These are phyloP conservation scores for Sebastes itinus DNA, from an alignment of 2,797 vertebrate genomes.

Conservation along the genomic window DNA sequence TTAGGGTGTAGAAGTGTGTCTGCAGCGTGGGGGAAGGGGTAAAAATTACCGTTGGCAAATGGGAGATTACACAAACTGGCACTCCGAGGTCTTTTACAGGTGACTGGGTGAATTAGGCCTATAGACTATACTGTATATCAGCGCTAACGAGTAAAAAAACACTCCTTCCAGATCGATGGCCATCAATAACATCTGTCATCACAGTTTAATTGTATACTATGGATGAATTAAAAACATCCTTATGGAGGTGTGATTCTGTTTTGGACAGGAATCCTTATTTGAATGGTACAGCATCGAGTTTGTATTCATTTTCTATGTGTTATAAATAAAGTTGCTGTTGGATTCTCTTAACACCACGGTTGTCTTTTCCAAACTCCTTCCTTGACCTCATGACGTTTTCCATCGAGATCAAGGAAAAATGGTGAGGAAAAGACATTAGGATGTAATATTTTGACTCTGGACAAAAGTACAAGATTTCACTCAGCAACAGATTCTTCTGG, in stretches of 20 bases:
- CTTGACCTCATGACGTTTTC: background rate
- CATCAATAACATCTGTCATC: background rate
- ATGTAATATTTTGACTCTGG: background rate
- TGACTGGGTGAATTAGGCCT: background rate
- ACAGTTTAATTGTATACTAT: background rate
- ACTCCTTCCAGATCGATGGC: background rate
- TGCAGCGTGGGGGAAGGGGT: background rate
- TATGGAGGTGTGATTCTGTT: too few relatives aligned
- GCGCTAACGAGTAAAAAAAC: background rate
- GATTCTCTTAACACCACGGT: background rate
- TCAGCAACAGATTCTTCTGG: background rate
- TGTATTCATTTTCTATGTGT: background rate
- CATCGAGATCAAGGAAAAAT: too few relatives aligned
- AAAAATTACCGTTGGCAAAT: constrained; percentile 17
- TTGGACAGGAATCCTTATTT: background rate
- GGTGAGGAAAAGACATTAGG: too few relatives aligned
- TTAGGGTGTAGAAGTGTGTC: background rate
- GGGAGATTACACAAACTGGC: constrained; percentile 24
- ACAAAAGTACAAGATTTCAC: background rate
- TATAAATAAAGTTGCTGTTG: background rate
- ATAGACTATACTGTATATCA: background rate
- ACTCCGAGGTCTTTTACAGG: background rate
- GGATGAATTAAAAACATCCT: background rate
- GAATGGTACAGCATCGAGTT: background rate
- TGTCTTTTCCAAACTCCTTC: background rate